Conservation (phyloP, 2,797 vertebrate species). For the Labroides dimidiatus region DNA sequence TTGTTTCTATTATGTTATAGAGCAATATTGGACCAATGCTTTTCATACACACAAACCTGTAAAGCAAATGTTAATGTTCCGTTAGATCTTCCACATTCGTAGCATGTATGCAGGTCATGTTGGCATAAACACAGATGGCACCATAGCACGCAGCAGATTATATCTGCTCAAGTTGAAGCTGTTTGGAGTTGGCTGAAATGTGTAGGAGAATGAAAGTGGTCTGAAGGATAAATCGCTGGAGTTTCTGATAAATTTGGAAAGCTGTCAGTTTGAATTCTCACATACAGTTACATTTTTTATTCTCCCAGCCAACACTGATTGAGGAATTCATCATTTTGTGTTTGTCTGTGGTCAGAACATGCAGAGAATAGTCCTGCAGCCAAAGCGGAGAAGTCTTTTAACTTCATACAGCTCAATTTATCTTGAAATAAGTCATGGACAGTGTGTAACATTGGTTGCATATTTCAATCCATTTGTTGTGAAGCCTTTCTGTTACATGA, state of each 20-base stretch:
- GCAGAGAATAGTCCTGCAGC: slow-evolving; percentile 22
- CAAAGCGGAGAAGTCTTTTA: slow-evolving; percentile 30
- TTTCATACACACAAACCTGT: background rate
- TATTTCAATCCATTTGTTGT: background rate
- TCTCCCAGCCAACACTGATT: slow-evolving; percentile 5
- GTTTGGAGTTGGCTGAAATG: background rate
- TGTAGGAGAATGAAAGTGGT: slow-evolving; percentile 3
- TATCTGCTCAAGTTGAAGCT: slow-evolving; percentile 10
- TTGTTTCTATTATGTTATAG: no score
- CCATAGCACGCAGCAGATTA: background rate
- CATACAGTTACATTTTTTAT: slow-evolving; percentile 7
- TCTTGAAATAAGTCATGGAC: slow-evolving; percentile 1
- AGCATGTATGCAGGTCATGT: background rate
- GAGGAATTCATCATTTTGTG: slow-evolving; percentile 9
- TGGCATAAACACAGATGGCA: background rate
- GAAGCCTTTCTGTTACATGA: slow-evolving; percentile 5
- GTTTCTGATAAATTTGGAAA: slow-evolving; percentile 10
- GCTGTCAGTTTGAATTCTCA: background rate
- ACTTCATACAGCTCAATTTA: slow-evolving; percentile 22
- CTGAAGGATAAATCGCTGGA: background rate
- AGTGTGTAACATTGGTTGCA: background rate
- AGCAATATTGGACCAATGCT: no score
- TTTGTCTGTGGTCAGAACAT: slow-evolving; percentile 14
- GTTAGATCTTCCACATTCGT: background rate
- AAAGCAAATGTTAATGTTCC: background rate